These are phyloP conservation scores for Petrophora chlorosata DNA, from an alignment of 2,888 invertebrate species.

Conservation along the genomic window DNA sequence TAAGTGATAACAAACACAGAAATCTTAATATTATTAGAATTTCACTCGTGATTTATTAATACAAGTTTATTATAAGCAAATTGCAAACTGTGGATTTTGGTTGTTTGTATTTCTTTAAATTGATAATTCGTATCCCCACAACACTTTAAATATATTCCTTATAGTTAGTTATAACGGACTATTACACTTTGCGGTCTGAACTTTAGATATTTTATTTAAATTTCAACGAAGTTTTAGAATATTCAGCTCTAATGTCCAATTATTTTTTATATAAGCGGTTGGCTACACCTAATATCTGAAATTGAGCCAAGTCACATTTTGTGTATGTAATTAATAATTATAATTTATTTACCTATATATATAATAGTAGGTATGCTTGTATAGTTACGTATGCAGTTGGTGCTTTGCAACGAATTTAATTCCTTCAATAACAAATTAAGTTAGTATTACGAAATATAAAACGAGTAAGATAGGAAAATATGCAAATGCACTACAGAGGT, in stretches of 20 bases:
- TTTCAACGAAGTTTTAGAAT: conserved; percentile 43
- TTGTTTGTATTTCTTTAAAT: not conserved
- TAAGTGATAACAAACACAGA: too few species aligned
- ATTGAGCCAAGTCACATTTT: conserved; percentile 14
- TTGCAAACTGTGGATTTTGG: too few species aligned
- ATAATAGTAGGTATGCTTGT: conserved; percentile 24
- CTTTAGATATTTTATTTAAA: not conserved
- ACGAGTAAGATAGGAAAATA: conserved; percentile 5
- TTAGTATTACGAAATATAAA: not conserved
- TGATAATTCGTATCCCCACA: conserved; percentile 59
- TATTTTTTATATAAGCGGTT: not conserved
- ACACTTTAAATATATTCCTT: conserved; percentile 45
- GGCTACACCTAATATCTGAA: too few species aligned
- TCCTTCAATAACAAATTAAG: not conserved
- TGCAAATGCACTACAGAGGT: conserved; percentile 46
- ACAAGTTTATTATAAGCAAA: too few species aligned
- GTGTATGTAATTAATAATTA: not conserved
- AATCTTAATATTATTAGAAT: too few species aligned
- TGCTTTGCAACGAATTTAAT: conserved; percentile 47
- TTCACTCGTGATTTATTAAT: too few species aligned
- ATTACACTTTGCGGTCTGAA: conserved; percentile 5
- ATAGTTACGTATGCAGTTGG: conserved; percentile 42
- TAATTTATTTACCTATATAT: not conserved
- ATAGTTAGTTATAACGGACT: conserved; percentile 31
- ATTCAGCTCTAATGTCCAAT: conserved; percentile 41